Base-by-base conservation (phyloP, 2,797 vertebrate genomes). In the Pangasius macronema region DNA sequence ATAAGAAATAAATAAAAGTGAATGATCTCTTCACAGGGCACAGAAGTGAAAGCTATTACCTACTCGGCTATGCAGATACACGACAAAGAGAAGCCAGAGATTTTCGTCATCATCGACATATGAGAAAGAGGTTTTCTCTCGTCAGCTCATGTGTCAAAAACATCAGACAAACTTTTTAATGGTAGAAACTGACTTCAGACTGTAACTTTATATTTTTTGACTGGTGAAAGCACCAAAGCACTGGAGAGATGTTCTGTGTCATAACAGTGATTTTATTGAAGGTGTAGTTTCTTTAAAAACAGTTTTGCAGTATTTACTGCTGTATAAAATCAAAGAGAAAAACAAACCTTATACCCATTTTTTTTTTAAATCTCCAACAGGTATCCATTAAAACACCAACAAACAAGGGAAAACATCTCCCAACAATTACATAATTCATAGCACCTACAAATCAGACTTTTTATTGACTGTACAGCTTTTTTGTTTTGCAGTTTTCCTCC, bases 51-150 rank as follows among this genome's bases (percentile, higher is more conserved):
- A 94, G 98, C 99, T 46, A 99, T 99, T 91, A 99, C 98, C 5
- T 99, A 99, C 79, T 99, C 99, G 0, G 98, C 98, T 1, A 99
- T 99, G 99, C 98, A 99, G 92, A 96, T 99, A 91, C 94, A 96
- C 14, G 97, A 97, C 67, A 96, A 94, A 0, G 96, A 97, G 80
- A 98, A 97, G 85, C 95, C 98, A 10, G 97, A 99, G 91, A 97
- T 99, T 90, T 99, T 99, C 92, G 94, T 96, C 82, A 99, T 99
- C 82, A 94, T 99, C 88, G 98, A 99, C 92, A 99, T 99, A 91
- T 99, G 95, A 97, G 70, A 61, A 18, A 51, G 53, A 49, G 27
- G 39, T n/a, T 7, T 11, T n/a, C 11, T 39, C 3, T 51, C 3
- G 20, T 27, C 0, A 30, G 27, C 27, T 18, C 46, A 2, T 27